phyloP scores from a whole-genome alignment of 2,113 vertebrate genomes.

The Megaptera novaeangliae region DNA sequence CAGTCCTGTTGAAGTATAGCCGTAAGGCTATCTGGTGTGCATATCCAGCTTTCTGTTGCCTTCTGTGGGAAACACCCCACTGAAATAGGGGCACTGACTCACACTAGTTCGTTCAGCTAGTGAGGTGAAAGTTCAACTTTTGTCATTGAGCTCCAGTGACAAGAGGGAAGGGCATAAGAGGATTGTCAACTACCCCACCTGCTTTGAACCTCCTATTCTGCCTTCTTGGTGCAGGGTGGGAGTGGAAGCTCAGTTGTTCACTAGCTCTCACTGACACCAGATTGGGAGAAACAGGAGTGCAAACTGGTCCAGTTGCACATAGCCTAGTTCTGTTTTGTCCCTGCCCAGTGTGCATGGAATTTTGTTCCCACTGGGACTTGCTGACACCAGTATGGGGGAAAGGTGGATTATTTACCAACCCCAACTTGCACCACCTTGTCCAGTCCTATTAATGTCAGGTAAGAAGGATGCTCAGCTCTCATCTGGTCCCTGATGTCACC shows the following conservation, averaged over 20 bases:
- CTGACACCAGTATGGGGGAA: neutral
- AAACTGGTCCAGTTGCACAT: too few relatives aligned
- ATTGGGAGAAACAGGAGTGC: neutral
- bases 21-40: neutral
- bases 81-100: too few relatives aligned
- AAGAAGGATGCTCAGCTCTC: neutral
- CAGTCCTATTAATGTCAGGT: neutral
- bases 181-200: neutral
- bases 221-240: neutral
- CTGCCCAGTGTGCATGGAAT: too few relatives aligned
- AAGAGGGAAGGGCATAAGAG: rapidly evolving
- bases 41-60: neutral
- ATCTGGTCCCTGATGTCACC: too few relatives aligned
- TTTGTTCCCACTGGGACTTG: neutral
- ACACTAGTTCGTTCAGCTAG: neutral
- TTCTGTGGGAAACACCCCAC: neutral
- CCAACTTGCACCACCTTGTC: neutral
- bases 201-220: too few relatives aligned
- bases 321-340: neutral
- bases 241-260: neutral
- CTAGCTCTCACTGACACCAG: neutral
- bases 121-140: neutral
- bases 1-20: neutral
- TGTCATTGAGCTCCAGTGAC: neutral
- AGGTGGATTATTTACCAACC: neutral